Evolutionary conservation across 1,140 invertebrate species (phyloP), one percentile per base, ranked within the genome.

Genomic region (Drosophila paulistorum): DNA sequence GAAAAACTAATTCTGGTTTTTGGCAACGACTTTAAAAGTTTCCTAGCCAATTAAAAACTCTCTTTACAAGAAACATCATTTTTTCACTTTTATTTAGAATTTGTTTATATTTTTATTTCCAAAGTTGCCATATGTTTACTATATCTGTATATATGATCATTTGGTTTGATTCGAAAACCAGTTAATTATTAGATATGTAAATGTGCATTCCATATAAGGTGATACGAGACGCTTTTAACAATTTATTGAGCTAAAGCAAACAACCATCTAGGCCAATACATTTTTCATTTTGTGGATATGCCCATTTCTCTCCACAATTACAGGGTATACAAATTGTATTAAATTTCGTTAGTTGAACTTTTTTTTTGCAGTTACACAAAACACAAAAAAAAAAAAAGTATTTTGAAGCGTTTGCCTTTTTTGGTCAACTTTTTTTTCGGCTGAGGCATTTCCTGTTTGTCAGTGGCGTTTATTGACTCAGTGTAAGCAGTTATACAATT

Each of bases 321-420:
- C 17, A 51, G 45, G 45, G 45, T 51, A 51, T 51, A 3, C 10
- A 87, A 83, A 83, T 89, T 87, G 83, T 87, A 87, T 87, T 87
- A 87, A 89, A 74, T 87, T 87, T 83, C 83, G 74, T 87, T 87
- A 83, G 84, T 77, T 87, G 80, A 80, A 83, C 76, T 86, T 86
- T 45, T 4, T 26, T 30, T 30, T 30, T 74, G 76, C 72, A 71
- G 76, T 26, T 26, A 26, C 23, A 85, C 54, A 51, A 55, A 33
- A 17, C 23, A 55, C n/a, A 33, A 17, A 17, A 64, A 67, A 72
- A 55, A 59, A 64, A 45, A 41, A 72, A 80, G 66, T 63, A 79
- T 51, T 51, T 51, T 23, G 45, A 72, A 71, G 62, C 67, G 76
- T 69, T 83, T 74, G 84, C 83, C 83, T 89, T 87, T 80, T 89